phyloP scores from a whole-genome alignment of 2,797 vertebrate species.

The Steatocranus sp. region DNA sequence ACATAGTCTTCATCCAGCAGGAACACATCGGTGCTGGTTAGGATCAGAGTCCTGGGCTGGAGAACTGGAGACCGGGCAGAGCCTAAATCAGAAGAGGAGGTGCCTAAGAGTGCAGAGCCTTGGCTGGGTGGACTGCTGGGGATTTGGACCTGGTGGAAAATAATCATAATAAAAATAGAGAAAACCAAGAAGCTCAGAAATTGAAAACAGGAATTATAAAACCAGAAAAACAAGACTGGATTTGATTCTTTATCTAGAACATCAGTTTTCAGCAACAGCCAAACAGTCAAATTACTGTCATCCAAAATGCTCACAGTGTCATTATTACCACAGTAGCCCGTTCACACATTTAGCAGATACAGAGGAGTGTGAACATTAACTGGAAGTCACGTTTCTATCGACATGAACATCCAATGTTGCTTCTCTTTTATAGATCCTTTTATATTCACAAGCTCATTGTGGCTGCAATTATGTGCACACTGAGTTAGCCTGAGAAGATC shows the following conservation, averaged over 20 bases:
- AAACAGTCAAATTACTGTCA: background rate
- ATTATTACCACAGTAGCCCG: background rate
- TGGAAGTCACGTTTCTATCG: background rate
- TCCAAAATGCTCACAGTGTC: background rate
- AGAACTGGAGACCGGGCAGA: slow-evolving; percentile 58
- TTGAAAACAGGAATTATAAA: background rate
- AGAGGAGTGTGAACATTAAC: background rate
- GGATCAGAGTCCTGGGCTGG: slow-evolving; percentile 87
- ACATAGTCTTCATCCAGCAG: slow-evolving; percentile 94
- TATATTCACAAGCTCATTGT: background rate
- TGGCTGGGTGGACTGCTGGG: slow-evolving; percentile 49
- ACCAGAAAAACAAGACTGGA: background rate
- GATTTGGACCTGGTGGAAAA: slow-evolving; percentile 59
- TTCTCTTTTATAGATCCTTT: background rate
- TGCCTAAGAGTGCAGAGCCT: slow-evolving; percentile 44
- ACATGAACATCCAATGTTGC: background rate
- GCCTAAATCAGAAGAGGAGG: slow-evolving; percentile 43
- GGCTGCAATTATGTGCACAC: background rate
- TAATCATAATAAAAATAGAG: background rate
- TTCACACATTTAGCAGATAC: background rate
- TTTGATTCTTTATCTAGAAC: background rate
- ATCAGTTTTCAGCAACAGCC: background rate
- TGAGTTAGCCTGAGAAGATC: background rate
- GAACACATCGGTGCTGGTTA: slow-evolving; percentile 90
- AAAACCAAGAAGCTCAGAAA: background rate